These are phyloP conservation scores for Oceanites oceanicus DNA, from an alignment of 2,113 vertebrate species.

Conservation along the genomic window DNA sequence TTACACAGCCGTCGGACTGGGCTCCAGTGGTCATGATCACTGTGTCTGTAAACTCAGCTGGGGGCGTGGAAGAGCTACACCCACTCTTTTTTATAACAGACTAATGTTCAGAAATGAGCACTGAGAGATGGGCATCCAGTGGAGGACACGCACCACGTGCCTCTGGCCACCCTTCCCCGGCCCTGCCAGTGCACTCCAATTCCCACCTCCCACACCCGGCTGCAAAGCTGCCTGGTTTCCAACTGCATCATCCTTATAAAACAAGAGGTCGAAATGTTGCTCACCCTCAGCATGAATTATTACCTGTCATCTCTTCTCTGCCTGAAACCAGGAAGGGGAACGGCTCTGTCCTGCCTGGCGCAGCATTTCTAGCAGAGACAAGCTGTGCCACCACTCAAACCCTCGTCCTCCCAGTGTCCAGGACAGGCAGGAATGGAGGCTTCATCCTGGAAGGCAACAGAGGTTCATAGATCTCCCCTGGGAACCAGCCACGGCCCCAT, in stretches of 20 bases:
- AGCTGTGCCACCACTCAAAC: not conserved
- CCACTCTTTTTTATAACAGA: not conserved
- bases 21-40: not conserved
- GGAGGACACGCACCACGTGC: not conserved
- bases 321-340: not conserved
- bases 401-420: rapidly evolving
- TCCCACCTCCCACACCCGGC: not conserved
- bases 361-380: not conserved
- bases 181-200: not conserved
- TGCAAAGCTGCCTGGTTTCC: not conserved
- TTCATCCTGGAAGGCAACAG: not conserved
- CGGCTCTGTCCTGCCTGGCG: not conserved
- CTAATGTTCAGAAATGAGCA: not conserved
- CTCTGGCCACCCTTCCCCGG: too few species aligned
- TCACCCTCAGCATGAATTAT: not conserved
- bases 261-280: not conserved
- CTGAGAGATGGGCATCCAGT: not conserved
- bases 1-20: not conserved
- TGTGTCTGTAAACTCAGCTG: not conserved
- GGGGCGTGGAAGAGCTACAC: not conserved
- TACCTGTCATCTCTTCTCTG: not conserved
- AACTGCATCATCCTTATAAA: not conserved
- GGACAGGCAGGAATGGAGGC: not conserved
- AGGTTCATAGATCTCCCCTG: not conserved
- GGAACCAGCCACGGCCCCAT: not conserved